phyloP scores from a whole-genome alignment of 2,113 vertebrate species.

The Hydrochoerus hydrochaeris region DNA sequence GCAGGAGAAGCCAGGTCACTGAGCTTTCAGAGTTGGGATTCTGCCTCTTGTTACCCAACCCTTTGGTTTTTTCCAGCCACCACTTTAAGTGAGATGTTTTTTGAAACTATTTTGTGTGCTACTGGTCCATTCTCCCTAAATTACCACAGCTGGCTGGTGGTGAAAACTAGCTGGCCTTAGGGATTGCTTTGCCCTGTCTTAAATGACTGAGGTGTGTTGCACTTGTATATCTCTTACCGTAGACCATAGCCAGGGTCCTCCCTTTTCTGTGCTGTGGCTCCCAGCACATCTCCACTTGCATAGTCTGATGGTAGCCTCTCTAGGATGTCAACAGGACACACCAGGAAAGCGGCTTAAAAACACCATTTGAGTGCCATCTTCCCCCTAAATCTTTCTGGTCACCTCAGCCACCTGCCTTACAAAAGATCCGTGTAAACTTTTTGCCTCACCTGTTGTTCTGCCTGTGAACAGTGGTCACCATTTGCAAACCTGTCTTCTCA shows the following conservation, averaged over 20 bases:
- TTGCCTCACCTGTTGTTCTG: not conserved
- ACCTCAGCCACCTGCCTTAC: not conserved
- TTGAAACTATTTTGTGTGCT: not conserved
- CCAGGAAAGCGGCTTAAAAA: not conserved
- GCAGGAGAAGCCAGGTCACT: not conserved
- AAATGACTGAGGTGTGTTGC: not conserved
- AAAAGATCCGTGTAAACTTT: fast-evolving
- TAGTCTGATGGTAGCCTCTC: not conserved
- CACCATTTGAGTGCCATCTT: not conserved
- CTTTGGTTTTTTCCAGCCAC: not conserved
- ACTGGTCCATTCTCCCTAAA: not conserved
- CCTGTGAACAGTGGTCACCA: not conserved
- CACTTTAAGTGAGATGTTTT: not conserved
- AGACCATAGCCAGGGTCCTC: too few species aligned
- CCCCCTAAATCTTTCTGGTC: not conserved
- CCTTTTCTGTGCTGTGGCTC: too few species aligned
- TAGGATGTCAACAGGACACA: not conserved
- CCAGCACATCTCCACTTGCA: too few species aligned
- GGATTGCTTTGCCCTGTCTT: too few species aligned
- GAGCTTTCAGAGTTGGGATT: not conserved
- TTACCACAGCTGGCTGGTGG: not conserved
- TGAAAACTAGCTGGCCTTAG: not conserved
- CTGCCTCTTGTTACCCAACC: not conserved
- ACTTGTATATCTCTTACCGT: too few species aligned
- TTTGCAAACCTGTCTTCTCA: not conserved